A percentile compares a stretch with the other conserved stretches of the same genome.
Evolutionary conservation across 1,140 invertebrate genomes (phyloP).

Genomic region (Drosophila paulistorum): DNA sequence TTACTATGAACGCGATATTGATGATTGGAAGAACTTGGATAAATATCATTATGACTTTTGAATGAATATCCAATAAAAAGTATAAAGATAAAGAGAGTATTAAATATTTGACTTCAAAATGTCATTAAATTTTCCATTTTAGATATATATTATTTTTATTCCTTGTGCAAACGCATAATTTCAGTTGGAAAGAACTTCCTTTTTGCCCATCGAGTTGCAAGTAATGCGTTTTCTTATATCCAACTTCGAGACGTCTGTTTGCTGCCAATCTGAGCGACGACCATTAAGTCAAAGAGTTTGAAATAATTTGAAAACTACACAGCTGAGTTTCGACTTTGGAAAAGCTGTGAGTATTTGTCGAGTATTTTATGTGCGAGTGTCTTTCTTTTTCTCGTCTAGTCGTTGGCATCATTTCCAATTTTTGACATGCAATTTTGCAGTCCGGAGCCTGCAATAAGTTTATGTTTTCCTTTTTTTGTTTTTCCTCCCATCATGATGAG

Average conservation of each 20-base stretch:
- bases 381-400: background rate
- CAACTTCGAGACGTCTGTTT: constrained; percentile 56
- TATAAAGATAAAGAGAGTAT: constrained; percentile 20
- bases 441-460: constrained; percentile 45
- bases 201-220: constrained; percentile 38
- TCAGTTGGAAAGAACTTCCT: constrained; percentile 56
- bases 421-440: constrained; percentile 66
- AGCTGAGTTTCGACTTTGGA: constrained; percentile 18
- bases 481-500: constrained; percentile 29
- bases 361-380: constrained; percentile 41
- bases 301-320: constrained; percentile 56
- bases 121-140: no score
- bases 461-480: constrained; percentile 23
- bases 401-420: constrained; percentile 41
- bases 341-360: constrained; percentile 26
- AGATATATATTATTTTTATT: constrained; percentile 30
- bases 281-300: constrained; percentile 72
- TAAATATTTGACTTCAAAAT: background rate
- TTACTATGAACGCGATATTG: constrained; percentile 41
- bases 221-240: constrained; percentile 59
- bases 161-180: constrained; percentile 58
- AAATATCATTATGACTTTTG: constrained; percentile 37
- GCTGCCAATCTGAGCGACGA: constrained; percentile 67
- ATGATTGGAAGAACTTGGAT: constrained; percentile 37
- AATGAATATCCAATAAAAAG: background rate